Conservation (phyloP, 2,888 invertebrate species). For the Tortricodes alternella region DNA sequence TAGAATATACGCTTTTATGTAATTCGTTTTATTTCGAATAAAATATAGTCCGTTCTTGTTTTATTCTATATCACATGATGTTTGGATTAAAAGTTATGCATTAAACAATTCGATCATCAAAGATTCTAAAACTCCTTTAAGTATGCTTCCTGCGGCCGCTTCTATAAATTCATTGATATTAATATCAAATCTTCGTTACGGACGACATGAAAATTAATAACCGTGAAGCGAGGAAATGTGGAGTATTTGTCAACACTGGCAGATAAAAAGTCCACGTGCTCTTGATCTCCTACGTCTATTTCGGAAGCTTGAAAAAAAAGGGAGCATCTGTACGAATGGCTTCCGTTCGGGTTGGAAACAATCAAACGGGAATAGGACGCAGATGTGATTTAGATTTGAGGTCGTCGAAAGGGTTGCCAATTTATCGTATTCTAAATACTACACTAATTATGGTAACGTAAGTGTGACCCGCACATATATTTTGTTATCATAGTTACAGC, state of each 20-base stretch:
- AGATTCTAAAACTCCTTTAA: constrained; percentile 46
- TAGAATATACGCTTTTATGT: too few relatives aligned
- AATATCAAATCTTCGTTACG: constrained; percentile 62
- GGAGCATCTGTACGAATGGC: constrained; percentile 53
- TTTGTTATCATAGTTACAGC: too few relatives aligned
- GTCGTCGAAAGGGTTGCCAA: constrained; percentile 33
- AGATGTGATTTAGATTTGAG: constrained; percentile 38
- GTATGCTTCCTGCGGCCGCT: constrained; percentile 51
- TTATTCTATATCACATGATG: too few relatives aligned
- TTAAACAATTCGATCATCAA: constrained; percentile 33
- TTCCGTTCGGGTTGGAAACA: constrained; percentile 55
- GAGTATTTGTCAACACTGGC: constrained; percentile 55
- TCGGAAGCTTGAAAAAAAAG: constrained; percentile 43
- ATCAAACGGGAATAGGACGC: constrained; percentile 46
- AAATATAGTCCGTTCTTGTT: too few relatives aligned
- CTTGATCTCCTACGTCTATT: constrained; percentile 49
- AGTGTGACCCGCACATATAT: too few relatives aligned
- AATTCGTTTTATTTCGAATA: too few relatives aligned
- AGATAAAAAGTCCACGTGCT: constrained; percentile 45
- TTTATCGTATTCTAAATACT: background rate
- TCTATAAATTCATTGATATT: constrained; percentile 58
- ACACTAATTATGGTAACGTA: background rate
- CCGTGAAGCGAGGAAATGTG: constrained; percentile 42
- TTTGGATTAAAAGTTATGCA: background rate
- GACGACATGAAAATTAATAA: constrained; percentile 53